A percentile compares a stretch with the other conserved stretches of the same genome.
Conservation (phyloP, 2,888 invertebrate genomes). For the Mythimna lalbum region DNA sequence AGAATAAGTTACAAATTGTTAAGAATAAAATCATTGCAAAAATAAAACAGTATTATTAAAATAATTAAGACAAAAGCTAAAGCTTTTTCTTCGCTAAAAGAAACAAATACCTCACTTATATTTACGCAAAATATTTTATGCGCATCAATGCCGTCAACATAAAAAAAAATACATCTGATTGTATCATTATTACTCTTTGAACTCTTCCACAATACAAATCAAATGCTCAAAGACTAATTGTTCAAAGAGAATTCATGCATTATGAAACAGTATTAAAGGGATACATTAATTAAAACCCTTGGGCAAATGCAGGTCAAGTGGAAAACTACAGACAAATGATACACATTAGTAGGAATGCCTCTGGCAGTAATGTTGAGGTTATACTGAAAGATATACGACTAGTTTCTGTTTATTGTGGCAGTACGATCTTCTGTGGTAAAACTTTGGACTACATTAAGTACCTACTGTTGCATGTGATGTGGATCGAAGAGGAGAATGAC, state of each 20-base stretch:
- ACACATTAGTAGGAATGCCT: conserved; percentile 64
- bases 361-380: conserved; percentile 29
- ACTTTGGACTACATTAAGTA: conserved; percentile 2
- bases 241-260: conserved; percentile 46
- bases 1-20: background rate
- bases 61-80: background rate
- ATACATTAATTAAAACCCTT: conserved; percentile 68
- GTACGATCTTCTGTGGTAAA: background rate
- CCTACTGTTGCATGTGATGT: background rate
- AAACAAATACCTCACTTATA: background rate
- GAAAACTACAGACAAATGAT: conserved; percentile 72
- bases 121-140: background rate
- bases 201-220: conserved; percentile 6
- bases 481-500: too few relatives aligned
- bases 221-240: conserved; percentile 32
- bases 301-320: conserved; percentile 61
- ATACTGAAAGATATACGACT: conserved; percentile 26
- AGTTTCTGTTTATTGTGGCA: conserved; percentile 8
- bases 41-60: background rate
- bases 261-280: conserved; percentile 62
- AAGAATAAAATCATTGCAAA: background rate
- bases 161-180: background rate
- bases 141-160: background rate
- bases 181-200: background rate
- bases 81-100: background rate